phyloP scores from a whole-genome alignment of 2,888 invertebrate species.

The Phoronis australis region DNA sequence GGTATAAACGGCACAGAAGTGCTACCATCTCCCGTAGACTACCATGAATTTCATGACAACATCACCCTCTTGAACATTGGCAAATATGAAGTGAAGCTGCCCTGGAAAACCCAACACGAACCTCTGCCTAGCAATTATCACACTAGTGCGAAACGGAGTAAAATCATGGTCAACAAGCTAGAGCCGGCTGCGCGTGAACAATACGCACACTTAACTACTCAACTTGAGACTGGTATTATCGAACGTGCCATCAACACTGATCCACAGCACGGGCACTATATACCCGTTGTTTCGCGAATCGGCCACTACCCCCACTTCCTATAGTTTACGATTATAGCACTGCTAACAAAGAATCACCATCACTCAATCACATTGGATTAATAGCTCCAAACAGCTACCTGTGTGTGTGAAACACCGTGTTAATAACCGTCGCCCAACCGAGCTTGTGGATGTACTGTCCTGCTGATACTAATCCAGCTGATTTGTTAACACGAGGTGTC shows the following conservation, averaged over 20 bases:
- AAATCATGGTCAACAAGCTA: not conserved
- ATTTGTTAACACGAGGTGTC: slow-evolving; percentile 10
- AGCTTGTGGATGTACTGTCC: slow-evolving; percentile 13
- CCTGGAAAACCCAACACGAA: not conserved
- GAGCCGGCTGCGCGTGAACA: not conserved
- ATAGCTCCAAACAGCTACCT: too few relatives aligned
- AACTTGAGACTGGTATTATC: slow-evolving; percentile 8
- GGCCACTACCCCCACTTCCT: slow-evolving; percentile 13
- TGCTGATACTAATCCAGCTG: slow-evolving; percentile 9
- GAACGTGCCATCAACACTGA: slow-evolving; percentile 6
- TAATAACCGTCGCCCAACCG: too few relatives aligned
- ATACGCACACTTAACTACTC: not conserved
- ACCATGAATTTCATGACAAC: too few relatives aligned
- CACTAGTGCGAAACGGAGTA: not conserved
- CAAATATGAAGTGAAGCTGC: not conserved
- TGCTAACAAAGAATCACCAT: slow-evolving; percentile 8
- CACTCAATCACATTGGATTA: slow-evolving; percentile 18
- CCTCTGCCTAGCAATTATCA: slow-evolving; percentile 1
- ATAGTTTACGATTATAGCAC: slow-evolving; percentile 18
- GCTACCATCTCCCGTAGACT: too few relatives aligned
- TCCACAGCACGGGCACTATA: slow-evolving; percentile 9
- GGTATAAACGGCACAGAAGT: too few relatives aligned
- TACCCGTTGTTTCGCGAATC: slow-evolving; percentile 17
- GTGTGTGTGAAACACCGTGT: too few relatives aligned
- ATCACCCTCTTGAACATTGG: not conserved